Evolutionary conservation across 2,113 vertebrate species (phyloP), one percentile per base, ranked within the genome.

Genomic region (Patagioenas fasciata): DNA sequence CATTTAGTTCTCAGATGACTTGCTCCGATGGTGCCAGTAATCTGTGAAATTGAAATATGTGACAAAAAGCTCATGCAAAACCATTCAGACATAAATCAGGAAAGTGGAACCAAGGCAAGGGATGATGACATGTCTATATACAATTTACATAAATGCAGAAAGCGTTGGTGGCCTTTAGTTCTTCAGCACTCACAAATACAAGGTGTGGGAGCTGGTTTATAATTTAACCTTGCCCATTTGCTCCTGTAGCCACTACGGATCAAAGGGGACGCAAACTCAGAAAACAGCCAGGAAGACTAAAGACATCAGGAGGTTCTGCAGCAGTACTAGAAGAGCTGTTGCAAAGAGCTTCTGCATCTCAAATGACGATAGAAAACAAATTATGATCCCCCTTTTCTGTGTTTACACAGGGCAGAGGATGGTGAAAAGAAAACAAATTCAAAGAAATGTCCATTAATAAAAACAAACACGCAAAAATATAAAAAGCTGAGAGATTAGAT

Each of bases 1-100:
- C 82, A 4, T 96, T 91, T 38, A 78, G 42, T 15, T 48, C 67
- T 96, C 58, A 80, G 88, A 91, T 91, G 44, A 96, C 91, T 93
- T 94, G 36, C 31, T 94, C 56, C 0, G 3, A 64, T 24, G 42
- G 69, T 80, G 90, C 61, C 0, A 18, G 88, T 88, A 86, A 91
- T 72, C 85, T 88, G 93, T 31, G 75, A 94, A 94, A 94, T 15
- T 53, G 73, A 93, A 96, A 91, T 34, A 90, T 15, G 44, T 2
- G 3, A 87, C 71, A 85, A 73, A 92, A 94, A 84, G 11, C 88
- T 93, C 77, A 86, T 42, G 69, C 36, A 93, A 79, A 92, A 92
- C 32, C 58, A 53, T 53, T 92, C 86, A 87, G 61, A 95, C 85
- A 92, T 75, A 65, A 81, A 86, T 40, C 50, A 65, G 42, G 74